phyloP scores from a whole-genome alignment of 2,888 invertebrate genomes.

The Drosophila crucigera region DNA sequence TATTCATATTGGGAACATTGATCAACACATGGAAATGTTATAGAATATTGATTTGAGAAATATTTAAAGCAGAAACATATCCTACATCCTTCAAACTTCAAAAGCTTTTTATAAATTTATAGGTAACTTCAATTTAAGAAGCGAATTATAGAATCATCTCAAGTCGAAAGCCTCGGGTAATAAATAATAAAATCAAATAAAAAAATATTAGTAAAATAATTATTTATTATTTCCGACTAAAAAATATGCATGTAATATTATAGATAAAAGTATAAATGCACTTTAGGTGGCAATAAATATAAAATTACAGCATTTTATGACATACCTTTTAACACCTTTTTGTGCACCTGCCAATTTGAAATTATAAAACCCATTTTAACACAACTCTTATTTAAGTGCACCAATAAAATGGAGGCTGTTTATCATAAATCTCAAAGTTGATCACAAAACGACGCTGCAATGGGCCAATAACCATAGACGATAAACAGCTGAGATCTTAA shows the following conservation, averaged over 20 bases:
- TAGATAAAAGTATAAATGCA: not conserved
- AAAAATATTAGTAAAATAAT: not conserved
- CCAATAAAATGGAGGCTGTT: slow-evolving; percentile 7
- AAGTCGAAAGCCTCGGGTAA: not conserved
- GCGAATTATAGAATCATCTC: not conserved
- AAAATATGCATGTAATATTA: not conserved
- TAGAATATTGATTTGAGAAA: not conserved
- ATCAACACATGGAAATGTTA: not conserved
- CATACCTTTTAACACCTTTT: not conserved
- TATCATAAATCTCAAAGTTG: slow-evolving; percentile 23
- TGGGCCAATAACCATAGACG: not conserved
- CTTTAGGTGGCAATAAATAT: not conserved
- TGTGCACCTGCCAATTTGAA: slow-evolving; percentile 14
- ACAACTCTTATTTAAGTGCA: not conserved
- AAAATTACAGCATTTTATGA: not conserved
- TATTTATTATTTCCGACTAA: not conserved
- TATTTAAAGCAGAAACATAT: rapidly evolving
- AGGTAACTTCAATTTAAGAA: rapidly evolving
- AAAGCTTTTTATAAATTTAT: not conserved
- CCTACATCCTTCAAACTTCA: not conserved
- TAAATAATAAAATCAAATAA: not conserved
- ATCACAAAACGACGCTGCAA: not conserved
- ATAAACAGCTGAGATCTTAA: not conserved
- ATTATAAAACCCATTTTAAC: slow-evolving; percentile 16
- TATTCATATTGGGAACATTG: not conserved